A percentile compares a stretch with the other conserved stretches of the same genome.
Conservation (phyloP, 2,113 vertebrate species). For the Holacanthus passer region DNA sequence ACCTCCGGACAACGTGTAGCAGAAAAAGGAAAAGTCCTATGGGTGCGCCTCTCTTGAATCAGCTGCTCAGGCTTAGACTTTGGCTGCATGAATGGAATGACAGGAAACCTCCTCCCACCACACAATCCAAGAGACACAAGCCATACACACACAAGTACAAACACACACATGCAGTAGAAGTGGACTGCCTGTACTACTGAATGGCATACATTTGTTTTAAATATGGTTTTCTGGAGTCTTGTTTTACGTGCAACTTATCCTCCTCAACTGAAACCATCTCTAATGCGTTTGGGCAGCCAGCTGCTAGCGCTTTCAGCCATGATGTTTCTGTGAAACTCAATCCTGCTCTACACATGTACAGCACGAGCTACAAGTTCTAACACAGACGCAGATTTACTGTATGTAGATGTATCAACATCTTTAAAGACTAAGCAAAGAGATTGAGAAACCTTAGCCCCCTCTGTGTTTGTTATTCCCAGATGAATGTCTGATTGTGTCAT, state of each 20-base stretch:
- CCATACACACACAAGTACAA: slow-evolving; percentile 45
- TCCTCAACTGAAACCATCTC: slow-evolving; percentile 32
- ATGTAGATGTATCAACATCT: background rate
- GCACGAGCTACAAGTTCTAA: slow-evolving; percentile 6
- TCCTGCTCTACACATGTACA: slow-evolving; percentile 8
- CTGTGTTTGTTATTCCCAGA: background rate
- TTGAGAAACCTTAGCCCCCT: background rate
- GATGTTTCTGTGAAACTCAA: slow-evolving; percentile 44
- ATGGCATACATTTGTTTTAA: slow-evolving; percentile 64
- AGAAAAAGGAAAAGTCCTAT: slow-evolving; percentile 22
- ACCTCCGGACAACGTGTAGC: background rate
- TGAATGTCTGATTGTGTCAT: background rate
- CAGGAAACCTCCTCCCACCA: slow-evolving; percentile 81
- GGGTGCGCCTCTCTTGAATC: slow-evolving; percentile 37
- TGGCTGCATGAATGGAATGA: slow-evolving; percentile 74
- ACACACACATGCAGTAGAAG: slow-evolving; percentile 52
- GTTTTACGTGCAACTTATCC: slow-evolving; percentile 25
- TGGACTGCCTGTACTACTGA: slow-evolving; percentile 31
- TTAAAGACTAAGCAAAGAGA: background rate
- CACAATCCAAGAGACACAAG: slow-evolving; percentile 44
- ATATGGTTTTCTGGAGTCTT: slow-evolving; percentile 46
- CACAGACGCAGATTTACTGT: background rate
- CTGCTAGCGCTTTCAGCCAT: slow-evolving; percentile 17
- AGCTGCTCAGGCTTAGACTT: slow-evolving; percentile 51
- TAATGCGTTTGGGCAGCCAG: slow-evolving; percentile 41